phyloP scores from a whole-genome alignment of 1,140 invertebrate species.

The Caenorhabditis remanei region DNA sequence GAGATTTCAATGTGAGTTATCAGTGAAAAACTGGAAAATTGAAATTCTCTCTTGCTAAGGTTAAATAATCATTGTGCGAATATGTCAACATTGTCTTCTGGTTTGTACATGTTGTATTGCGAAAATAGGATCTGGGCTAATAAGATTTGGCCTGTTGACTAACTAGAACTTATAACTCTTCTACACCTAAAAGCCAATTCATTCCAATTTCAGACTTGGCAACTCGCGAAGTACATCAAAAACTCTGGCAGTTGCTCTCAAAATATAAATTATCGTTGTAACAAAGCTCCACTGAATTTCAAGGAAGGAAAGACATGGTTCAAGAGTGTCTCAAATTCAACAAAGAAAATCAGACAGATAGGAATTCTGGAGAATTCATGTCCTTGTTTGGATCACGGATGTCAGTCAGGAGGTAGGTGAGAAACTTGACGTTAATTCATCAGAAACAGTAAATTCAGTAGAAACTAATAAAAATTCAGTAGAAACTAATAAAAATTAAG shows the following conservation, averaged over 20 bases:
- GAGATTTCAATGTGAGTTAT: conserved; percentile 38
- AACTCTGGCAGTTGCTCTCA: conserved; percentile 50
- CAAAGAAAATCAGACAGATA: conserved; percentile 32
- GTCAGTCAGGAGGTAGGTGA: conserved; percentile 38
- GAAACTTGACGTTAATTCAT: neutral
- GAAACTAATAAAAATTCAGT: neutral
- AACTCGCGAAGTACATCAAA: conserved; percentile 38
- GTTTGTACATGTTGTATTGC: too few species aligned
- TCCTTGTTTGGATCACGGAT: conserved; percentile 56
- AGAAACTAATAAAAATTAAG: neutral
- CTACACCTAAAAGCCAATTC: too few species aligned
- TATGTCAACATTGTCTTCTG: too few species aligned
- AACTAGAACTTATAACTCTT: too few species aligned
- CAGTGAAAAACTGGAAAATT: too few species aligned
- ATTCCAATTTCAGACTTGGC: conserved; percentile 32
- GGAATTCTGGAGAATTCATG: conserved; percentile 45
- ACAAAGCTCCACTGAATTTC: conserved; percentile 57
- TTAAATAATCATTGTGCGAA: too few species aligned
- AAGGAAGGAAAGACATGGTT: conserved; percentile 52
- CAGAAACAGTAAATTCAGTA: conserved; percentile 7
- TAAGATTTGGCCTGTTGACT: too few species aligned
- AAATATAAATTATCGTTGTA: conserved; percentile 53
- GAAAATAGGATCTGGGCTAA: too few species aligned
- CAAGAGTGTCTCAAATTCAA: conserved; percentile 26
- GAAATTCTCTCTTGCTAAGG: too few species aligned